Evolutionary conservation across 2,113 vertebrate genomes (phyloP), one percentile per base, ranked within the genome.

Genomic region (Cheilinus undulatus): DNA sequence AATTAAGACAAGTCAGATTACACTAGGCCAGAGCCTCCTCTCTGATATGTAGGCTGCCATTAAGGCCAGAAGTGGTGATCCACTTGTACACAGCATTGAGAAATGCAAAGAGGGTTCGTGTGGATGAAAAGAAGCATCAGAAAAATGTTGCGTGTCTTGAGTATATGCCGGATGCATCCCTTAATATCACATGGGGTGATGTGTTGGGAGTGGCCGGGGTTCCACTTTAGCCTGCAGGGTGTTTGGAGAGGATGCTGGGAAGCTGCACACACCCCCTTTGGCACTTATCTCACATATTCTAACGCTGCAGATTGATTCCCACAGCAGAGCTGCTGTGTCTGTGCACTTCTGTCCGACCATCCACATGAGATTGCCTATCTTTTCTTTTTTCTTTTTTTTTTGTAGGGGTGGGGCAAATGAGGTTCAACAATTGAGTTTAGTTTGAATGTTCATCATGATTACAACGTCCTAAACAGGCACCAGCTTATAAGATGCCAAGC

Each of bases 1-100:
- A 90, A 92, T 92, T 88, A 90, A 91, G 89, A 90, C 86, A 76
- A 84, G 86, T 88, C 88, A 86, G 86, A 90, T 89, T 86, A 81
- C 78, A 85, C 83, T 65, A 67, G 69, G 71, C 70, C 80, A 80
- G 51, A 62, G 76, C 66, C 81, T 85, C 51, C 68, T 77, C 66
- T 82, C 83, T 85, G 82, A 90, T 82, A 76, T 83, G 86, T 84
- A 58, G 78, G 74, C 69, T 77, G 56, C 69, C 78, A 86, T 82
- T 83, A 89, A 67, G 69, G 70, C 62, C 67, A 74, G 67, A 85
- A 73, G 77, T 54, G 60, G 60, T 57, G 64, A 80, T 67, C 51
- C 68, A 59, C 46, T 80, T 59, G 46, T 73, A 57, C 42, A 32
- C n/a, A 4, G 17, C 63, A 76, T 7, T 53, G 65, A 77, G 53